A percentile compares a stretch with the other conserved stretches of the same genome.
Conservation (phyloP, 2,888 invertebrate genomes). For the Allygus modestus region DNA sequence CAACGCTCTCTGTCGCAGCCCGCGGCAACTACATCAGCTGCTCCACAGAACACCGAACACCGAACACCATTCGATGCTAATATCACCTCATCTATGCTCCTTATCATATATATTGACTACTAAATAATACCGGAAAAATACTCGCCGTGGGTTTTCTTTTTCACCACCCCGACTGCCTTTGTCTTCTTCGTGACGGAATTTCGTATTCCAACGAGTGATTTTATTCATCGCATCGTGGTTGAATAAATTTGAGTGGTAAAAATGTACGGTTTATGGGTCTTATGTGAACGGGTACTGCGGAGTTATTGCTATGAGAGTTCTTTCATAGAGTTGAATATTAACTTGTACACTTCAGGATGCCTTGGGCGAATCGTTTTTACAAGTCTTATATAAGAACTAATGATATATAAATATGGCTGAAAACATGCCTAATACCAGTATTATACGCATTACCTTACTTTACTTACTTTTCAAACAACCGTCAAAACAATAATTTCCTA, state of each 20-base stretch:
- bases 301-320: neutral
- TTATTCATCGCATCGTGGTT: conserved; percentile 38
- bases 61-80: conserved; percentile 29
- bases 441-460: too few relatives aligned
- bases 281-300: neutral
- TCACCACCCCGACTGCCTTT: conserved; percentile 40
- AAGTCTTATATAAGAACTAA: too few relatives aligned
- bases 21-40: neutral
- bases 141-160: conserved; percentile 41
- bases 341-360: too few relatives aligned
- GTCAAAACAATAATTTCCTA: too few relatives aligned
- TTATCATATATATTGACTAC: conserved; percentile 43
- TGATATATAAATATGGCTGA: too few relatives aligned
- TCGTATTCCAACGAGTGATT: conserved; percentile 29
- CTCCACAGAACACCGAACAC: neutral
- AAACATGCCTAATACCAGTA: too few relatives aligned
- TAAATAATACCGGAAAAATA: conserved; percentile 24
- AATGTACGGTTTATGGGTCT: neutral
- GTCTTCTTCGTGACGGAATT: conserved; percentile 28
- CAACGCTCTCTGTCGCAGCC: neutral
- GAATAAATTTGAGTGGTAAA: conserved; percentile 14
- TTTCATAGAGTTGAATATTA: neutral
- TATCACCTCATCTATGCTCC: conserved; percentile 31
- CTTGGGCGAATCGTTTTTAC: too few relatives aligned
- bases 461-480: too few relatives aligned